Evolutionary conservation across 2,888 invertebrate species (phyloP), one percentile per base, ranked within the genome.

Genomic region (Cheilosia soror): DNA sequence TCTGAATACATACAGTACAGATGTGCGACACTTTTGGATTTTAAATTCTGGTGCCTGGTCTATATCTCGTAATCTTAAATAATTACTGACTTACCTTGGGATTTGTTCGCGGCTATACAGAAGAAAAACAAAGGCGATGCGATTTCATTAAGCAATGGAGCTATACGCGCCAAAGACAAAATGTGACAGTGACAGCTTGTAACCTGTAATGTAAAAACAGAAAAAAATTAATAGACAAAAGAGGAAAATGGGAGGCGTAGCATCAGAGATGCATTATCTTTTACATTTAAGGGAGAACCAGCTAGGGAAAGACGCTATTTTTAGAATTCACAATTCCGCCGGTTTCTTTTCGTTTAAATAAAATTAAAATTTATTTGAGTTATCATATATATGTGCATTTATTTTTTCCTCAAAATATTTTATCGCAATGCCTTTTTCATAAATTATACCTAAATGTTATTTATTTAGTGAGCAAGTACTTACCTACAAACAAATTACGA

Each of bases 81-180:
- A 62, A 44, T n/a, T 29, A 4, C 29, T 15, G 25, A 68, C 66
- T 68, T 55, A 68, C 66, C 53, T 25, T n/a, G 49, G 49, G 20
- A 37, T 65, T 33, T 25, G 1, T 0, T 25, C 2, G 29, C 11
- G 27, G 4, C 3, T 7, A 13, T 29, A 27, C 7, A 11, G 9
- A 33, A 37, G 11, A 37, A 15, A 7, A 47, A 37, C 20, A 4
- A 25, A 58, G n/a, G 25, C 33, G 25, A 20, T 69, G 20, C 7
- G 37, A 55, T 20, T 31, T 11, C 20, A 29, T 55, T 15, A 0
- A 27, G 31, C 5, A 27, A 9, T 15, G 13, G 20, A 47, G 25
- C 33, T 27, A 33, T 20, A 20, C 2, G 2, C n/a, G 57, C 27
- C 3, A 25, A n/a, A n/a, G 6, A 27, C 47, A 9, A 5, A 27